These are phyloP conservation scores for Geodia barretti DNA, from an alignment of 37 sponge, comb jelly and placozoan genomes.

Conservation along the genomic window DNA sequence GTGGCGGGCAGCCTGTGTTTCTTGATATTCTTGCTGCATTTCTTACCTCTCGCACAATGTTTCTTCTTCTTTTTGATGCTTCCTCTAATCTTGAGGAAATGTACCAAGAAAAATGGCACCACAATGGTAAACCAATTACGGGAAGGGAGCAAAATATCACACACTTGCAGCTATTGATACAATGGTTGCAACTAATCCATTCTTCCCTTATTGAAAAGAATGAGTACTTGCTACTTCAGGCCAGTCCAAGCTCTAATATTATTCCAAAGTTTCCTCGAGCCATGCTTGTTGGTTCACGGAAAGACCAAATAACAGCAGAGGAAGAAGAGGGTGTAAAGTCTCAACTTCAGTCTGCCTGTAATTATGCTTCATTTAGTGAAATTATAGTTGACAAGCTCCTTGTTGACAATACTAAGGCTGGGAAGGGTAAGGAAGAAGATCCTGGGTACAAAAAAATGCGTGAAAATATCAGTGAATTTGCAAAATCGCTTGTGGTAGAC, in stretches of 20 bases:
- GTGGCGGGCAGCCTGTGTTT: conserved; percentile 65
- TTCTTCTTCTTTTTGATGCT: conserved; percentile 55
- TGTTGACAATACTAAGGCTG: conserved; percentile 61
- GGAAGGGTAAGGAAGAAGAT: conserved; percentile 34
- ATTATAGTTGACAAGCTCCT: background rate
- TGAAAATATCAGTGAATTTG: conserved; percentile 17
- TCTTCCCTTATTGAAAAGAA: too few relatives aligned
- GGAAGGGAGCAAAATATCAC: background rate
- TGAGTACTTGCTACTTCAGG: too few relatives aligned
- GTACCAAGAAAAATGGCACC: background rate
- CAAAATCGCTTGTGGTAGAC: background rate
- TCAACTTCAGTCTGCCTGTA: too few relatives aligned
- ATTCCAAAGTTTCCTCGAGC: too few relatives aligned
- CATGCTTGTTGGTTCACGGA: too few relatives aligned
- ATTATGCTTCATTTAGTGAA: conserved; percentile 4
- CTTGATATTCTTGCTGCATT: conserved; percentile 50
- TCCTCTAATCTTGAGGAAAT: conserved; percentile 9
- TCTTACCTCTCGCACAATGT: too few relatives aligned
- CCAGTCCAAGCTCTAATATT: too few relatives aligned
- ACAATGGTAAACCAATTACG: conserved; percentile 3
- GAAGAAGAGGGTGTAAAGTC: too few relatives aligned
- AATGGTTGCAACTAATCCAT: too few relatives aligned
- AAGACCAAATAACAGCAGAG: too few relatives aligned
- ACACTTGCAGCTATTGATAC: conserved; percentile 11
- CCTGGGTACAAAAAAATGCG: conserved; percentile 8